Evolutionary conservation across 1,140 invertebrate species (phyloP).

Genomic region (Paracyclopina nana): DNA sequence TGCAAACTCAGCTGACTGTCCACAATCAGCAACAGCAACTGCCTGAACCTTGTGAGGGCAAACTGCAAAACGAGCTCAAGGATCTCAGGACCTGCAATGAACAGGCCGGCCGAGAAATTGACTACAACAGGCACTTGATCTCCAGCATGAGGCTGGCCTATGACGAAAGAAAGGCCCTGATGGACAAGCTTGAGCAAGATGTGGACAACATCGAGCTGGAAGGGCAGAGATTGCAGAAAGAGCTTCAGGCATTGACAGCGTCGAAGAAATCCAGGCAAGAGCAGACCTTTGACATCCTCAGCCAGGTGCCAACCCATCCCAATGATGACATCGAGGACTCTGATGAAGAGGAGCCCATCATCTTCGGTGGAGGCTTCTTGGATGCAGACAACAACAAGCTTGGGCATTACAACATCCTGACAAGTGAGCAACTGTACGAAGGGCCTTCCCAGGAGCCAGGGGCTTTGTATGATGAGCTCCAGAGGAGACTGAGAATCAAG

Average conservation of each 20-base stretch:
- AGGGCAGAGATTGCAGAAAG: background rate
- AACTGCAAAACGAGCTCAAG: background rate
- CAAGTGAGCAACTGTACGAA: background rate
- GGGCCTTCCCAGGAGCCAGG: background rate
- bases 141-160: background rate
- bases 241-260: background rate
- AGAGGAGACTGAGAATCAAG: background rate
- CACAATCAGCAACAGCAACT: background rate
- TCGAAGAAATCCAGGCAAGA: too few species aligned
- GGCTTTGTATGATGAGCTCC: background rate
- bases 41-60: background rate
- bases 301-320: background rate
- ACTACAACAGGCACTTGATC: slow-evolving; percentile 3
- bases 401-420: background rate
- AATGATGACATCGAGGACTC: background rate
- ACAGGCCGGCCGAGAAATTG: background rate
- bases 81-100: background rate
- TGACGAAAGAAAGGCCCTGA: background rate
- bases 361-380: too few species aligned
- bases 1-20: background rate
- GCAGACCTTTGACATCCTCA: background rate
- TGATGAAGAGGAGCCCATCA: background rate
- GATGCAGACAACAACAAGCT: background rate
- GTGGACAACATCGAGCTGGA: background rate
- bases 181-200: background rate